Evolutionary conservation across 2,888 invertebrate genomes (phyloP).

Genomic region (Terebella lapidaria): DNA sequence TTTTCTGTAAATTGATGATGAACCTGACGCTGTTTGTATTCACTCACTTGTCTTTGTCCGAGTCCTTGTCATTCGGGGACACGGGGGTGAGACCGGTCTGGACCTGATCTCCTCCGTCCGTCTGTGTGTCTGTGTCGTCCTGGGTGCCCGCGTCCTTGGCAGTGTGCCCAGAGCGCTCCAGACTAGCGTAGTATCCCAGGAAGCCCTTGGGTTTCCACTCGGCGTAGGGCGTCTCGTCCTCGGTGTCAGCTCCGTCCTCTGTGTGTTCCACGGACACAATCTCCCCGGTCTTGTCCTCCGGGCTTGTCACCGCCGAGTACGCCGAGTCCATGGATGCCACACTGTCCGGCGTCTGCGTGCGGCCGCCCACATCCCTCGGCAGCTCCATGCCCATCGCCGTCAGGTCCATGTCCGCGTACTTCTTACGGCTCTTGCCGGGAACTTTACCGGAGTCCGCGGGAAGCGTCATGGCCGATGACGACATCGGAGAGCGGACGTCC

Average conservation of each 20-base stretch:
- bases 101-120: not conserved
- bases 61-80: not conserved
- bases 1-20: no score
- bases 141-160: not conserved
- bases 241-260: constrained; percentile 29
- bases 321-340: not conserved
- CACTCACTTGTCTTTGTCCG: not conserved
- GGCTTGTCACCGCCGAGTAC: not conserved
- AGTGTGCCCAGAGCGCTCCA: constrained; percentile 28
- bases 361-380: not conserved
- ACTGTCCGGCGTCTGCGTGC: not conserved
- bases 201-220: constrained; percentile 30
- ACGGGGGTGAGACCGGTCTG: not conserved
- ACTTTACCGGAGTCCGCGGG: not conserved
- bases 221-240: constrained; percentile 23
- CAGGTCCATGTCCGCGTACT: constrained; percentile 66
- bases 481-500: not conserved
- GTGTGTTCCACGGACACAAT: constrained; percentile 8
- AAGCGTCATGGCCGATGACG: not conserved
- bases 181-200: constrained; percentile 46
- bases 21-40: no score
- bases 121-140: not conserved
- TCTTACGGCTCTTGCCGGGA: constrained; percentile 25
- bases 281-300: not conserved
- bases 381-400: constrained; percentile 68